Base-by-base conservation (phyloP, 23 tunicate species). In the Styela plicata region DNA sequence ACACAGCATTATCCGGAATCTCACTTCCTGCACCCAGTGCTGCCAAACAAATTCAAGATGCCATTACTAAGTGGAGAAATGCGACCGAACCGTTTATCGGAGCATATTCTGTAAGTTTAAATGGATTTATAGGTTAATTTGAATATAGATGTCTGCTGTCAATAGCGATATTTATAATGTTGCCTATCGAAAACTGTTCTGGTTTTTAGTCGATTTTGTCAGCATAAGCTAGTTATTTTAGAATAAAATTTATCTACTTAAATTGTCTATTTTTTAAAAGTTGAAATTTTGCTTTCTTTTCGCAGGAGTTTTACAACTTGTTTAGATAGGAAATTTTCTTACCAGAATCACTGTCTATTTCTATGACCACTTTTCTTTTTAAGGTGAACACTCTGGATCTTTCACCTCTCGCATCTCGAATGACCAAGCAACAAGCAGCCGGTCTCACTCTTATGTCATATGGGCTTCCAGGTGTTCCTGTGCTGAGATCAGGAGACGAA, bases 401-500 rank as follows among this genome's bases (percentile, higher is more conserved):
- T 22, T 0, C 28, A 0, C 89, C 70, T 2, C 83, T 79, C 28
- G 78, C 78, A 73, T 33, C 78, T 24, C 20, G 52, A 33, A n/a
- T 73, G 33, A 2, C 36, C 36, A 64, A 19, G 0, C 20, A 70
- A 16, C 2, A 31, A 1, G 83, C 82, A 0, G 83, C 83, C 0
- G 91, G 73, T 0, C 69, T 82, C 20, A 33, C 86, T 37, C 69
- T 87, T 30, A 66, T 87, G 31, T 44, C 79, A 2, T 69, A 74
- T 29, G 77, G 86, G 2, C 53, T 87, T 16, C 91, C 91, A 10
- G 91, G 91, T 29, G 86, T 87, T 1, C 83, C 91, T 0, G 31
- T 82, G 24, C 13, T 87, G 0, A 67, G 79, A 20, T 87, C 86
- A 18, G 91, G 91, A 3, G 91, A 87, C 23, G 91, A 82, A 44